Conservation (phyloP, 2,888 invertebrate species). For the Parthenolecanium corni region DNA sequence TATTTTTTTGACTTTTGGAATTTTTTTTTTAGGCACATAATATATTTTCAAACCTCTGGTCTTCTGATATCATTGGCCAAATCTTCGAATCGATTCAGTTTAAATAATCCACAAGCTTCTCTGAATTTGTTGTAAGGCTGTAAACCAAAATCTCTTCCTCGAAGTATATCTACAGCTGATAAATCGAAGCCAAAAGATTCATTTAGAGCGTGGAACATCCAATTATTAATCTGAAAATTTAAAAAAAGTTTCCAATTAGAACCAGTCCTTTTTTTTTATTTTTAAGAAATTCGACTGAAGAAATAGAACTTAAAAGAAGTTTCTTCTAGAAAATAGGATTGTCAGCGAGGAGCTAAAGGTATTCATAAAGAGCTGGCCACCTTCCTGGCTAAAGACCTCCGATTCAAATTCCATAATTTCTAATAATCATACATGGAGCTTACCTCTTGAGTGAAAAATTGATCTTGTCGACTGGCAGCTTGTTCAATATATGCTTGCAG, state of each 20-base stretch:
- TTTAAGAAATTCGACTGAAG: neutral
- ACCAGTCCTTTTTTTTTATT: neutral
- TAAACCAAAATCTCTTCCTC: conserved; percentile 31
- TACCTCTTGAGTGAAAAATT: neutral
- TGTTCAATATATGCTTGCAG: neutral
- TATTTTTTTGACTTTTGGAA: too few species aligned
- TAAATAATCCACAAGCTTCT: conserved; percentile 25
- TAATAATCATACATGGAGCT: too few species aligned
- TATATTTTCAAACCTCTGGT: too few species aligned
- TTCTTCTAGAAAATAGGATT: too few species aligned
- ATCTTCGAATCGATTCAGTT: conserved; percentile 25
- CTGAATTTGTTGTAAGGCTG: conserved; percentile 30
- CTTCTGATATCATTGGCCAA: neutral
- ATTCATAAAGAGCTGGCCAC: neutral
- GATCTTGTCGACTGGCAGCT: neutral
- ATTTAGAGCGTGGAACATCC: neutral
- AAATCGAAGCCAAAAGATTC: conserved; percentile 22
- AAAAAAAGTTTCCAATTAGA: neutral
- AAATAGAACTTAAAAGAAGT: too few species aligned
- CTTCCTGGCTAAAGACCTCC: too few species aligned
- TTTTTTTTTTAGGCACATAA: too few species aligned
- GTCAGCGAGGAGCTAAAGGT: too few species aligned
- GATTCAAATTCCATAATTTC: too few species aligned
- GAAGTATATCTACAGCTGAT: conserved; percentile 28
- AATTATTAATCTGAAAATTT: neutral